Evolutionary conservation across 2,888 invertebrate genomes (phyloP), one percentile per base, ranked within the genome.

Genomic region (Phaedon cochleariae): DNA sequence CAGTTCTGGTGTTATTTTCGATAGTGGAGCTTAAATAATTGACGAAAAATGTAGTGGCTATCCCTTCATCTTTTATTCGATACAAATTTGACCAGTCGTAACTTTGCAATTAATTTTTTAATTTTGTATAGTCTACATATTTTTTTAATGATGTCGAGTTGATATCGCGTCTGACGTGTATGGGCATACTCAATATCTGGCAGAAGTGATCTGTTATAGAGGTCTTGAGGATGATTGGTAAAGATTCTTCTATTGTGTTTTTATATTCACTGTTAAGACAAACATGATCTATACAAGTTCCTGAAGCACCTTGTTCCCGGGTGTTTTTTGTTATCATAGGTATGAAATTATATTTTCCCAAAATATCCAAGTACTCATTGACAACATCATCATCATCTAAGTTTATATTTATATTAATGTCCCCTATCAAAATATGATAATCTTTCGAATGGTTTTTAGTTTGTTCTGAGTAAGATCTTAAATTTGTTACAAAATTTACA

Each of bases 221-320:
- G n/a, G 51, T 22, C 51, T 51, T 51, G 51, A 51, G 51, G 51
- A 51, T 51, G 17, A 51, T 51, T 51, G 51, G 22, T 51, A 48
- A 48, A 10, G 12, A 22, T 21, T 26, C 22, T 22, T 51, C 22
- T 17, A 22, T 20, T n/a, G n/a, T n/a, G n/a, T n/a, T n/a, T n/a
- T n/a, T n/a, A n/a, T n/a, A n/a, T n/a, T n/a, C n/a, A 29, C 22
- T 52, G 52, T 52, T 52, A 22, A 52, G 18, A 52, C n/a, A n/a
- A n/a, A n/a, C n/a, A n/a, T 52, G 52, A 52, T 52, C 29, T 52
- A n/a, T 29, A 26, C 22, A 52, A 52, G 52, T 17, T 52, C 52
- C 12, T 22, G 22, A 52, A 10, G 52, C 52, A 52, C 29, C 22
- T 52, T 26, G 52, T 52, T 29, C 29, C 52, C 26, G 22, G 29